phyloP scores from a whole-genome alignment of 2,797 vertebrate species.

The Otus scops region DNA sequence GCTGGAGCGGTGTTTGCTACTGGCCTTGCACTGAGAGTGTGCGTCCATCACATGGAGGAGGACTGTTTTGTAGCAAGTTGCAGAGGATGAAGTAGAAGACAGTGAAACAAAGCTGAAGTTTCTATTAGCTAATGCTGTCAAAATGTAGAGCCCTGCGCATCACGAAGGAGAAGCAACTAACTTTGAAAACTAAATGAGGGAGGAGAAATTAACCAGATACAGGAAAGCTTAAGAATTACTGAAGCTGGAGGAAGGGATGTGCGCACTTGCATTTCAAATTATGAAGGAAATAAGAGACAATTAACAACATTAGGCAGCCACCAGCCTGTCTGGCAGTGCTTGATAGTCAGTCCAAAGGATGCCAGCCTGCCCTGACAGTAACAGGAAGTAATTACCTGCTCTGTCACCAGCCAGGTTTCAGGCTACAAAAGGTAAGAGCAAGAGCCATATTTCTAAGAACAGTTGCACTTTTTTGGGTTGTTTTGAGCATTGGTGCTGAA shows the following conservation, averaged over 20 bases:
- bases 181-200: neutral
- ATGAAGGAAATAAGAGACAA: neutral
- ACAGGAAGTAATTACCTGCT: neutral
- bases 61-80: neutral
- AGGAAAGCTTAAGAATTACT: neutral
- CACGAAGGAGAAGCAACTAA: neutral
- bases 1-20: neutral
- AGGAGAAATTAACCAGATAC: neutral
- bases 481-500: constrained; percentile 18
- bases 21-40: neutral
- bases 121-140: neutral
- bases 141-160: neutral
- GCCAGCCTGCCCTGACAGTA: neutral
- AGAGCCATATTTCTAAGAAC: neutral
- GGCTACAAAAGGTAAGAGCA: constrained; percentile 26
- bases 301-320: neutral
- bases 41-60: neutral
- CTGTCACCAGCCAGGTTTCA: constrained; percentile 9
- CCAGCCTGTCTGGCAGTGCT: neutral
- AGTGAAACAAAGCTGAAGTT: neutral
- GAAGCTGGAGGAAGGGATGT: neutral
- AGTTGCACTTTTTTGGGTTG: neutral
- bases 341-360: neutral
- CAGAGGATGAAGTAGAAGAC: neutral
- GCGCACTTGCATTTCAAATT: neutral